A percentile compares a stretch with the other conserved stretches of the same genome.
Conservation (phyloP, 2,888 invertebrate genomes). For the Chalcosyrphus nemorum region DNA sequence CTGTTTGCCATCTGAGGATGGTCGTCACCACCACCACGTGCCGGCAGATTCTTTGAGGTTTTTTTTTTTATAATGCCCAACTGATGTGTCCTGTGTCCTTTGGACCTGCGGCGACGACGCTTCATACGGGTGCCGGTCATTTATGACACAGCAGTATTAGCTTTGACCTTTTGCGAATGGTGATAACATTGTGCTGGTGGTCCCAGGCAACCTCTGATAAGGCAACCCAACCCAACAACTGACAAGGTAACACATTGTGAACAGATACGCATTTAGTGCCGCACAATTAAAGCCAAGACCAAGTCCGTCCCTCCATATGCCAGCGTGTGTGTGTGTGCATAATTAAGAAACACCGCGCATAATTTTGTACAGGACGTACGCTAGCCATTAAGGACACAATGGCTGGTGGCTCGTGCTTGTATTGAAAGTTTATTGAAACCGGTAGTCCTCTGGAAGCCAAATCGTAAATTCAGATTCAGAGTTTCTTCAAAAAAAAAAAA, state of each 20-base stretch:
- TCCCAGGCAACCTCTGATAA: not conserved
- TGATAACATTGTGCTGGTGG: not conserved
- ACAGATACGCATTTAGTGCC: not conserved
- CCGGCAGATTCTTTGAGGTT: constrained; percentile 1
- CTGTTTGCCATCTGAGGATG: not conserved
- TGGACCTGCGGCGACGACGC: not conserved
- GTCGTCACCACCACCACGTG: not conserved
- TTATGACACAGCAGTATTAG: not conserved
- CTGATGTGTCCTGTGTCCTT: not conserved
- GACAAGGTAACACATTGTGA: not conserved
- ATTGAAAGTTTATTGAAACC: not conserved
- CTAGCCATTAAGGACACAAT: not conserved
- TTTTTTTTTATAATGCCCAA: not conserved
- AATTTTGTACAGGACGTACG: not conserved
- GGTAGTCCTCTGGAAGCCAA: not conserved
- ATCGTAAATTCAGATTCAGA: constrained; percentile 32
- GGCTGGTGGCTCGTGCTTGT: not conserved
- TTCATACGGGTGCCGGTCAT: not conserved
- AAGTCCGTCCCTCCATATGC: too few species aligned
- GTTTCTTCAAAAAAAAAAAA: too few species aligned
- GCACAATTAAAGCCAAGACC: not conserved
- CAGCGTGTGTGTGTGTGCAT: not conserved
- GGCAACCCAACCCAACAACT: too few species aligned
- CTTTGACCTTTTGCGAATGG: constrained; percentile 23
- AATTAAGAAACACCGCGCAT: constrained; percentile 12